Percentiles rank a stretch among this genome's conserved stretches.
phyloP scores from a whole-genome alignment of 2,888 invertebrate genomes.

The Argynnis bischoffii region DNA sequence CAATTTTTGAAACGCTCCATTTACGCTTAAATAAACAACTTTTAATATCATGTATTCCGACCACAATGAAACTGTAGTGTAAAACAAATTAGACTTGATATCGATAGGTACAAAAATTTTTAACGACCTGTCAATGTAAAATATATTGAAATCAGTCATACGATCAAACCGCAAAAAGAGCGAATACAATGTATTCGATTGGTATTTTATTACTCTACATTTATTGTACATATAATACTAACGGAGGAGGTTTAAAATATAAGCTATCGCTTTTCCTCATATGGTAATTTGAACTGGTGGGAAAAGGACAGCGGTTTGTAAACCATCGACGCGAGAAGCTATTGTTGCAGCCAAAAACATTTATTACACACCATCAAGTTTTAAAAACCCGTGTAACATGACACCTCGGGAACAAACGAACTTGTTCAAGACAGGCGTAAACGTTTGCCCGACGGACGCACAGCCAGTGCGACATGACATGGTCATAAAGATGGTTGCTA shows the following conservation, averaged over 20 bases:
- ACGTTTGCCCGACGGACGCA: constrained; percentile 51
- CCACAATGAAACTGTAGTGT: neutral
- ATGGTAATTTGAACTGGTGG: constrained; percentile 33
- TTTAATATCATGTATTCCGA: constrained; percentile 15
- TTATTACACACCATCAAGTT: constrained; percentile 77
- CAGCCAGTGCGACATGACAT: constrained; percentile 45
- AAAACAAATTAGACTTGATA: constrained; percentile 5
- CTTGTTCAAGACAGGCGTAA: constrained; percentile 56
- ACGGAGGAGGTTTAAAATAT: constrained; percentile 53
- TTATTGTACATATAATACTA: constrained; percentile 52
- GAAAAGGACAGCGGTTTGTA: constrained; percentile 43
- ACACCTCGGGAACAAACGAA: constrained; percentile 66
- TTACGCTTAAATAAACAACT: constrained; percentile 13
- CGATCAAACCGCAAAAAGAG: constrained; percentile 48
- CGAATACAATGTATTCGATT: constrained; percentile 39
- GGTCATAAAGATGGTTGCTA: constrained; percentile 40
- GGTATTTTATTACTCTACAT: constrained; percentile 43
- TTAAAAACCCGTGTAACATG: constrained; percentile 71
- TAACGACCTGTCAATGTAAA: constrained; percentile 28
- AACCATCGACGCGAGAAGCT: constrained; percentile 35
- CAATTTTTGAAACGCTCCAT: constrained; percentile 15
- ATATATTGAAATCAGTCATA: constrained; percentile 42
- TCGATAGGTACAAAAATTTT: constrained; percentile 12
- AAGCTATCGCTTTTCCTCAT: constrained; percentile 47
- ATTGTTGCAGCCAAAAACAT: constrained; percentile 55